These are phyloP conservation scores for Morelia viridis DNA, from an alignment of 2,797 vertebrate species.

Conservation along the genomic window DNA sequence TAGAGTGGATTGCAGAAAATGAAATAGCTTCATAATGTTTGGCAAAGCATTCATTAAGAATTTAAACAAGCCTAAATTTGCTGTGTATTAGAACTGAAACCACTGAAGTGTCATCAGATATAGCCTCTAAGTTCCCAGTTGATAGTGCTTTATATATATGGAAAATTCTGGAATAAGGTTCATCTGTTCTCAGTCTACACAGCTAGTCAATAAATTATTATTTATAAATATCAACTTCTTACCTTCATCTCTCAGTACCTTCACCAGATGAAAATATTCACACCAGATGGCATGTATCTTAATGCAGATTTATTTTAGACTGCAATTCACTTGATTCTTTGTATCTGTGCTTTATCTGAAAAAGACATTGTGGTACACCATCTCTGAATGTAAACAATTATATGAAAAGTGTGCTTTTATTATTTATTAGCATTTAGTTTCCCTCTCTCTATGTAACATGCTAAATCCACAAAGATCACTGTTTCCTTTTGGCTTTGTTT, in stretches of 20 bases:
- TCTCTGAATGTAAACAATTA: not conserved
- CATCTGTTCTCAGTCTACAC: not conserved
- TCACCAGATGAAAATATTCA: not conserved
- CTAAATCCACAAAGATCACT: not conserved
- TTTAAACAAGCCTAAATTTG: not conserved
- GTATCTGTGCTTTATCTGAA: not conserved
- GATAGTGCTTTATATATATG: not conserved
- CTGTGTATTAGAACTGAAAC: not conserved
- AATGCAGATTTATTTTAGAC: not conserved
- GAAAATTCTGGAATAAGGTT: not conserved
- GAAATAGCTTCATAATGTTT: not conserved
- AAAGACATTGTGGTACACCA: not conserved
- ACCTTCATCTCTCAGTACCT: not conserved
- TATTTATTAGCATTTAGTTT: conserved; percentile 1
- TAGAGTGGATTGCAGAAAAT: not conserved
- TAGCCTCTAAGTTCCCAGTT: not conserved
- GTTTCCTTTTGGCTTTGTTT: not conserved
- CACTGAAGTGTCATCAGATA: not conserved
- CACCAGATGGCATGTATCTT: not conserved
- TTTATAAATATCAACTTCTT: not conserved
- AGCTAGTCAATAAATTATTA: not conserved
- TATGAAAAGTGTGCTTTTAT: not conserved
- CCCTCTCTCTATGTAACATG: not conserved
- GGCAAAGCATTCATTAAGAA: not conserved
- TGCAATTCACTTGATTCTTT: not conserved